Evolutionary conservation across 2,113 vertebrate genomes (phyloP), one percentile per base, ranked within the genome.

Genomic region (Scytalopus superciliaris): DNA sequence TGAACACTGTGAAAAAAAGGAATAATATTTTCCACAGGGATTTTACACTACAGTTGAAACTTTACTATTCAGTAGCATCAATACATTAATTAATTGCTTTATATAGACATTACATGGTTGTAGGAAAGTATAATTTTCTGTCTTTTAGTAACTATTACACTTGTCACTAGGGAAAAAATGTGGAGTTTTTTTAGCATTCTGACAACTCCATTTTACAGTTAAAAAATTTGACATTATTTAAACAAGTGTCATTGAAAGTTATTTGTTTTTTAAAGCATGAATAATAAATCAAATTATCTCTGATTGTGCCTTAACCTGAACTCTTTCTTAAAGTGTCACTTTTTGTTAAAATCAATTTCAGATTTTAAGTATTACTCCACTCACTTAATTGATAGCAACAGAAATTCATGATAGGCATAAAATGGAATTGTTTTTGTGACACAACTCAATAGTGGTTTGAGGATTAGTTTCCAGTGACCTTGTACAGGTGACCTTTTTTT

Each of bases 221-320:
- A 82, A 81, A 77, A 89, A 87, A 49, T 73, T 93, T 97, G 73
- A 93, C 90, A 84, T 95, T 49, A 94, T 53, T 96, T 96, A 96
- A 93, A 95, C 79, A 95, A 90, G 76, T 89, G 68, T 75, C 89
- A 95, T 75, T 82, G 52, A 97, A 95, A 96, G 74, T 56, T 94
- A 91, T 85, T 97, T 96, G 67, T 60, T 95, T 96, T 93, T 84
- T 92, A 97, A 98, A 96, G 94, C 80, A 96, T 92, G 88, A 96
- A 87, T 94, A 91, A 94, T 97, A 96, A 98, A 98, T 98, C 84
- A 97, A 98, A 98, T 98, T 97, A 97, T 96, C 96, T 97, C 96
- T 33, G 5, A 84, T 93, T 94, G 90, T 97, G 85, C 70, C 74
- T 91, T 93, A 95, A 94, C 82, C 79, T 96, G 96, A 96, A 97